Percentiles rank a stretch among this genome's conserved stretches.
These are phyloP conservation scores for Diglossa cyanea DNA, from an alignment of 2,797 vertebrate genomes.

Conservation along the genomic window DNA sequence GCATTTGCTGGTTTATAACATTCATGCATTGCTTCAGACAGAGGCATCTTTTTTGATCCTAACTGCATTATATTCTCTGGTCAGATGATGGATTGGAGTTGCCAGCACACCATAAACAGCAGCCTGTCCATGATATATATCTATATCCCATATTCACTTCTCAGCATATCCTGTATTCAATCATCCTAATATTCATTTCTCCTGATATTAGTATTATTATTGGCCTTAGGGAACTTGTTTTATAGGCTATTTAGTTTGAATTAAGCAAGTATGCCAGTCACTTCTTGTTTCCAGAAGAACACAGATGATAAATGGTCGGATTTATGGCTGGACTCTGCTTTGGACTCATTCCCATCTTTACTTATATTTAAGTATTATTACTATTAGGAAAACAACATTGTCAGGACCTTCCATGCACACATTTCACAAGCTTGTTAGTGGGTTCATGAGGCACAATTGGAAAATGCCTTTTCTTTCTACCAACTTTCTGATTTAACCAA, in stretches of 20 bases:
- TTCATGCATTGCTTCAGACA: background rate
- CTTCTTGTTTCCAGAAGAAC: constrained; percentile 37
- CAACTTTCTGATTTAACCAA: background rate
- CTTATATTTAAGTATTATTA: background rate
- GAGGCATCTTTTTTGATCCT: constrained; percentile 29
- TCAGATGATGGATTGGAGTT: constrained; percentile 69
- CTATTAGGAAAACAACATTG: background rate
- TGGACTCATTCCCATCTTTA: background rate
- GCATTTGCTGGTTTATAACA: constrained; percentile 43
- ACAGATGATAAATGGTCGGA: constrained; percentile 59
- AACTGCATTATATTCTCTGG: background rate
- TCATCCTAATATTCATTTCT: constrained; percentile 75
- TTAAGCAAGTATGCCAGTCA: constrained; percentile 62
- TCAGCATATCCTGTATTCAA: constrained; percentile 70
- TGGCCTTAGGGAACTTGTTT: constrained; percentile 72
- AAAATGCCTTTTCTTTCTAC: background rate
- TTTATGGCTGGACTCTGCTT: background rate
- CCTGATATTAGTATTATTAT: constrained; percentile 68
- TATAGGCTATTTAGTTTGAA: constrained; percentile 76
- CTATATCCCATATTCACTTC: constrained; percentile 26
- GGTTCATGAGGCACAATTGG: background rate
- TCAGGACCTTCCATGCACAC: background rate
- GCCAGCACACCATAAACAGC: background rate
- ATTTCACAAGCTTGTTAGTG: background rate
- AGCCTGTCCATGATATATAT: constrained; percentile 17